Conservation (phyloP, 2,113 vertebrate genomes). For the Salvelinus sp. region DNA sequence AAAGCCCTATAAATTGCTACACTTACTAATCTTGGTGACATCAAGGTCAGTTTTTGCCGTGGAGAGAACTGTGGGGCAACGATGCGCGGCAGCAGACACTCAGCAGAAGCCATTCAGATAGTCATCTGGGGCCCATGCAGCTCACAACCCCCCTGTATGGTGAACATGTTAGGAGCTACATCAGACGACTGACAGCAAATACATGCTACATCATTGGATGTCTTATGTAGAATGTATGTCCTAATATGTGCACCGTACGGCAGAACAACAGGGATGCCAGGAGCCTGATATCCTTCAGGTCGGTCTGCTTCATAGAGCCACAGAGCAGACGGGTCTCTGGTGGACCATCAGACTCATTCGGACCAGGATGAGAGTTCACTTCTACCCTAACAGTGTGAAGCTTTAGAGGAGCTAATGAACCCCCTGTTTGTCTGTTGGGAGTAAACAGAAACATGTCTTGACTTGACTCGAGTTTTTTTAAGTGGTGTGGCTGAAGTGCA, state of each 20-base stretch:
- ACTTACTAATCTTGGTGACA: not conserved
- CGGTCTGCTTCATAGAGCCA: slow-evolving; percentile 20
- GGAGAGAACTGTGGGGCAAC: not conserved
- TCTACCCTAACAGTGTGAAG: slow-evolving; percentile 42
- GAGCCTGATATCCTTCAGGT: slow-evolving; percentile 30
- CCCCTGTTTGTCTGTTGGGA: slow-evolving; percentile 4
- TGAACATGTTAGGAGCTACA: too few species aligned
- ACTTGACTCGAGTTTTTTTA: not conserved
- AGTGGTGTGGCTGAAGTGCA: not conserved
- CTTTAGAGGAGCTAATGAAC: slow-evolving; percentile 55
- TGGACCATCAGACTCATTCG: too few species aligned
- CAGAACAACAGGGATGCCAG: slow-evolving; percentile 27
- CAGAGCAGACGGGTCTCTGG: slow-evolving; percentile 15
- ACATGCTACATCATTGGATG: too few species aligned
- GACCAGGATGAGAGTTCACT: slow-evolving; percentile 34
- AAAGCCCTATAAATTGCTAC: not conserved
- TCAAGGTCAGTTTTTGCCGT: slow-evolving; percentile 10
- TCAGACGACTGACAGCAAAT: too few species aligned
- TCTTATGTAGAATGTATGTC: too few species aligned
- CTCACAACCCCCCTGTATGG: slow-evolving; percentile 26
- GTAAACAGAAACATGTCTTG: not conserved
- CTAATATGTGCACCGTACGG: too few species aligned
- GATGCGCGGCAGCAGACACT: slow-evolving; percentile 23
- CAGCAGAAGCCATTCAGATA: slow-evolving; percentile 33
- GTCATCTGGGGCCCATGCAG: slow-evolving; percentile 15